phyloP scores from a whole-genome alignment of 2,113 vertebrate genomes.

The Cryptomyrus ogoouensis region DNA sequence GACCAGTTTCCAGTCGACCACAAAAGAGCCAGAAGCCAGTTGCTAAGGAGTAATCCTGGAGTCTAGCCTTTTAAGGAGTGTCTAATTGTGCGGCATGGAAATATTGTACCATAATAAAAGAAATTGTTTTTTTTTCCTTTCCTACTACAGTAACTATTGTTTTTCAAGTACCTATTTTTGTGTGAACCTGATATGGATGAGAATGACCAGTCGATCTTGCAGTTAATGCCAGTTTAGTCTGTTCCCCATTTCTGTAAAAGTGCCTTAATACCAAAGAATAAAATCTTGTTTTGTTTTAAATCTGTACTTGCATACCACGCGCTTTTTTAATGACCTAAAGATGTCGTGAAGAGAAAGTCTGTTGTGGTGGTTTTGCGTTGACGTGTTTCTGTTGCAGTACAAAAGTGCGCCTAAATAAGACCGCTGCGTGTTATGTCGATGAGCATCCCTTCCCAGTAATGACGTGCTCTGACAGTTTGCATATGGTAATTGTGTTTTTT shows the following conservation, averaged over 20 bases:
- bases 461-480: background rate
- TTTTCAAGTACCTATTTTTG: background rate
- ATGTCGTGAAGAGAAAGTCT: background rate
- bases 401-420: background rate
- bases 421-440: background rate
- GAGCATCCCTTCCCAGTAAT: background rate
- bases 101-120: background rate
- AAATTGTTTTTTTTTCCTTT: background rate
- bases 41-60: background rate
- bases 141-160: background rate
- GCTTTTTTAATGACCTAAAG: background rate
- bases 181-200: background rate
- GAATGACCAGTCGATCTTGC: background rate
- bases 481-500: background rate
- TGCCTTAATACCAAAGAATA: constrained; percentile 38
- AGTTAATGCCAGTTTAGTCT: constrained; percentile 1
- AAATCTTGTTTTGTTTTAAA: constrained; percentile 35
- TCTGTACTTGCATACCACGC: background rate
- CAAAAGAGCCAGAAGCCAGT: constrained; percentile 13
- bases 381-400: background rate
- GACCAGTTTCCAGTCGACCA: constrained; percentile 6
- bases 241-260: background rate
- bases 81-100: background rate
- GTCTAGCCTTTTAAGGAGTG: background rate
- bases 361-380: background rate